Evolutionary conservation across 64 coral and sea anemone genomes (phyloP).

Genomic region (Astreopora myriophthalma): DNA sequence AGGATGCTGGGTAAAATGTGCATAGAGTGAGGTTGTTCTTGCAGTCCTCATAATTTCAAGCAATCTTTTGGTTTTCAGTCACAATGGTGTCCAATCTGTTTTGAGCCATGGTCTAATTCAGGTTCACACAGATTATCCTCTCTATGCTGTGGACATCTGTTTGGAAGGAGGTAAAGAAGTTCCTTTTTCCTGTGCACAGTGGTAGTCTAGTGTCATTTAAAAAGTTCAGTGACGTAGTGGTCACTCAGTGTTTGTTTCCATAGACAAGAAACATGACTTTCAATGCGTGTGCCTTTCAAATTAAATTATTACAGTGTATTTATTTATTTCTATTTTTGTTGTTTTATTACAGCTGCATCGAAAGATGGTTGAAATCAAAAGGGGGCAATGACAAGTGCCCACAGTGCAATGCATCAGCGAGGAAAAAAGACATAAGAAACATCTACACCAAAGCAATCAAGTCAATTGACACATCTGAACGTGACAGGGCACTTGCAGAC

Average conservation of each 20-base stretch:
- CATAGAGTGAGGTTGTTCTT: too few relatives aligned
- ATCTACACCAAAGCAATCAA: constrained; percentile 96
- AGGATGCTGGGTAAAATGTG: too few relatives aligned
- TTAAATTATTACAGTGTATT: background rate
- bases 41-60: background rate
- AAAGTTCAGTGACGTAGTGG: too few relatives aligned
- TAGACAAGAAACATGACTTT: too few relatives aligned
- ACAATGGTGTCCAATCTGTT: constrained; percentile 92
- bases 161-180: constrained; percentile 68
- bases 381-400: constrained; percentile 87
- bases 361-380: constrained; percentile 87
- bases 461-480: constrained; percentile 89
- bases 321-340: background rate
- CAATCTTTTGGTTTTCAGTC: constrained; percentile 42
- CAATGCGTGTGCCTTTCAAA: background rate
- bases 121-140: constrained; percentile 67
- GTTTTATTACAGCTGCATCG: constrained; percentile 75
- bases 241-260: too few relatives aligned
- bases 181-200: too few relatives aligned
- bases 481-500: constrained; percentile 84
- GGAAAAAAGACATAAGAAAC: constrained; percentile 80
- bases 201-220: too few relatives aligned
- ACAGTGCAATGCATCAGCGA: constrained; percentile 96
- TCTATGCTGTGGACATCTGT: constrained; percentile 70
- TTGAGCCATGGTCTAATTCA: constrained; percentile 95